phyloP scores from a whole-genome alignment of 2,888 invertebrate species.

The Heliconius sara region DNA sequence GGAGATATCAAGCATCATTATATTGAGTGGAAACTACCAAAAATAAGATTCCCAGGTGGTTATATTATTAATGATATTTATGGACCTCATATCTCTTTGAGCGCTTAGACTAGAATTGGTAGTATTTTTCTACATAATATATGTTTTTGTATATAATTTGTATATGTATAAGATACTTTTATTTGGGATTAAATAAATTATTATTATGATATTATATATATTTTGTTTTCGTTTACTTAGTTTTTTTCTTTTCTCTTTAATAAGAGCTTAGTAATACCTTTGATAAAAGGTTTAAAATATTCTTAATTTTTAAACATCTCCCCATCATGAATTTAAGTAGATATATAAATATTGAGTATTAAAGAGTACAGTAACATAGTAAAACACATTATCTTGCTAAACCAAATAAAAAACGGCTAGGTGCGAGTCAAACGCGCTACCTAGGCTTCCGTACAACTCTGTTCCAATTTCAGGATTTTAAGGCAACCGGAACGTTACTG shows the following conservation, averaged over 20 bases:
- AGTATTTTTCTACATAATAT: background rate
- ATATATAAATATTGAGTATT: no score
- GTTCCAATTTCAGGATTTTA: no score
- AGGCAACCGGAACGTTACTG: no score
- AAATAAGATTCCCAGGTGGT: conserved; percentile 16
- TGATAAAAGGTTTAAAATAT: no score
- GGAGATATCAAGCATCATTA: background rate
- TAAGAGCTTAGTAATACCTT: no score
- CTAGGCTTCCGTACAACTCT: no score
- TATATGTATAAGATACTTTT: background rate
- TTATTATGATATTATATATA: background rate
- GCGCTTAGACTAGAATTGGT: background rate
- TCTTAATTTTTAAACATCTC: no score
- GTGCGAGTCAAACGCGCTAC: no score
- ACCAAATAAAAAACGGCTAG: no score
- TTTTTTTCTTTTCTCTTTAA: background rate
- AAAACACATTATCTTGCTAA: no score
- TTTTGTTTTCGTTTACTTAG: background rate
- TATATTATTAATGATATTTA: background rate
- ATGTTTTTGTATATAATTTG: background rate
- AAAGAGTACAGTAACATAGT: no score
- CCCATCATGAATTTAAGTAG: no score
- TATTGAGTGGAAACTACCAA: conserved; percentile 8
- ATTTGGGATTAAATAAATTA: background rate
- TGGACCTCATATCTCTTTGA: background rate